Base-by-base conservation (phyloP, 2,797 vertebrate genomes). In the Sparus aurata region DNA sequence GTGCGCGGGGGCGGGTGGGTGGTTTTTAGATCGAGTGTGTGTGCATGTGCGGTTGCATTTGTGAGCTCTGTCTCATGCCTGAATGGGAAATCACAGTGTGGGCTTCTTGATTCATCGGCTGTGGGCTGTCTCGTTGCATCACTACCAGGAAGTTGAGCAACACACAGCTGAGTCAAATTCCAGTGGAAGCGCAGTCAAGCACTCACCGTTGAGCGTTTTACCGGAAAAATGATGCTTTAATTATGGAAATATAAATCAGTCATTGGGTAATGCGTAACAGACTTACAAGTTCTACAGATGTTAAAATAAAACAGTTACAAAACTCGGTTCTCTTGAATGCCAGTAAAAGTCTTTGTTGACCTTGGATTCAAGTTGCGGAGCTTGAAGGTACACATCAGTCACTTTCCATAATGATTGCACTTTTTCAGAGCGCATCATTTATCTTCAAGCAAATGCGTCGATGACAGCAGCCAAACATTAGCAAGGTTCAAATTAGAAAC, bases 61-160 rank as follows among this genome's bases (percentile, higher is more conserved):
- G 23, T 60, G 45, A 64, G 61, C 60, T 79, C 20, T 71, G 75
- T 67, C 63, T 72, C 54, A 16, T 75, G 25, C 58, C 84, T 82
- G 55, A 58, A 65, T 54, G 70, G 79, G 80, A 85, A 82, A 89
- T 81, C 73, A 74, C 55, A 59, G 77, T 47, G 61, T 77, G 74
- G 77, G 66, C 75, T 84, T 85, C 73, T 53, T 79, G 77, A 85
- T 80, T 88, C 69, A 79, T 83, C 84, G 65, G 64, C 61, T 79
- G 68, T 73, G 83, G 66, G 72, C 62, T 46, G 25, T 73, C n/a
- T 70, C 0, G 20, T 65, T 74, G 57, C 64, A 77, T 85, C 69
- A 75, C 78, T 74, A 76, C 69, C 79, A 57, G 67, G n/a, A 81
- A 65, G 66, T 69, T 65, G 59, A 68, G 65, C 52, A 34, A 59